Conservation (phyloP, 2,888 invertebrate genomes). For the Cenopis cana region DNA sequence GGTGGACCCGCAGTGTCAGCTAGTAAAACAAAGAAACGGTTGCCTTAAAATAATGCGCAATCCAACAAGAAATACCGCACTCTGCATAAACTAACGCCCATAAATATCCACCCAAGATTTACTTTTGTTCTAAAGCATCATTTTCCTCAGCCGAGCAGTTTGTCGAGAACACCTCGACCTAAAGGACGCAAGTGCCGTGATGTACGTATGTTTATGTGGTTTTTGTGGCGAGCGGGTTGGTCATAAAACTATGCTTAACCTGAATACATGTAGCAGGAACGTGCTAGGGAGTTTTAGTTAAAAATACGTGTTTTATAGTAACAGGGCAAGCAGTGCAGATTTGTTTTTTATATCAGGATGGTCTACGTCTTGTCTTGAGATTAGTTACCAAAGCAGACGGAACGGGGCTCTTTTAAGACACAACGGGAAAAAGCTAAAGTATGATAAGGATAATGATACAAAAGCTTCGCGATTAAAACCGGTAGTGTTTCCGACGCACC, state of each 20-base stretch:
- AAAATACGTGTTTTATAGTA: slow-evolving; percentile 15
- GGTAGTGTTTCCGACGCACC: background rate
- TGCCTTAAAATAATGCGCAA: background rate
- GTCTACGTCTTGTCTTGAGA: too few species aligned
- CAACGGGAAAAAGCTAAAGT: too few species aligned
- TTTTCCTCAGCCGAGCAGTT: slow-evolving; percentile 1
- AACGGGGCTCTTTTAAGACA: too few species aligned
- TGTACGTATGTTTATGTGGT: background rate
- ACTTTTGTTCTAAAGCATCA: slow-evolving; percentile 19
- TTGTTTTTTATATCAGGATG: background rate
- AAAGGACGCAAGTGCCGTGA: background rate
- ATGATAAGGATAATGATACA: too few species aligned
- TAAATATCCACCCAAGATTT: slow-evolving; percentile 19
- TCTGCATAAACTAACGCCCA: slow-evolving; percentile 8
- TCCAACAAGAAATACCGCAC: background rate
- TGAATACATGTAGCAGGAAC: background rate
- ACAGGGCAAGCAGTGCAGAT: background rate
- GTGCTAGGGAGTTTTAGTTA: slow-evolving; percentile 9
- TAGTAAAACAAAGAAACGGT: background rate
- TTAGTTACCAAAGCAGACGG: too few species aligned
- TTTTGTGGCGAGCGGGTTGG: background rate
- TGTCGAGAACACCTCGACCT: background rate
- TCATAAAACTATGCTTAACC: slow-evolving; percentile 14
- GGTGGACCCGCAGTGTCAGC: too few species aligned
- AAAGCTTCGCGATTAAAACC: background rate